A percentile compares a stretch with the other conserved stretches of the same genome.
Evolutionary conservation across 2,797 vertebrate species (phyloP).

Genomic region (Urocyon cinereoargenteus): DNA sequence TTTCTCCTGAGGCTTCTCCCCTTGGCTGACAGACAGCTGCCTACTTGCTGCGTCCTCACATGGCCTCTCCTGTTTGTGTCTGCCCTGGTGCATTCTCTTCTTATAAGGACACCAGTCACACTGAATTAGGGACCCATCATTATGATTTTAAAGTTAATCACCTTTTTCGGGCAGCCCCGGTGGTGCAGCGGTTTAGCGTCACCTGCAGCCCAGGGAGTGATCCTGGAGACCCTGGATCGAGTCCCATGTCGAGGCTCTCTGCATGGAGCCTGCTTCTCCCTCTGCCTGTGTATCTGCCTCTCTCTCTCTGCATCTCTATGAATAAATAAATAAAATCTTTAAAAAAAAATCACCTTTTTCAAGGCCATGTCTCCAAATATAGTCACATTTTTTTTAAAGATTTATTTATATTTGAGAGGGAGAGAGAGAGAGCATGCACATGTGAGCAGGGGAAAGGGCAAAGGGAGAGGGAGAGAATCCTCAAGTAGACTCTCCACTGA

Average conservation of each 20-base stretch:
- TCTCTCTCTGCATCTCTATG: too few relatives aligned
- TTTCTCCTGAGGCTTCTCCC: background rate
- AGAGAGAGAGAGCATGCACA: rapidly evolving
- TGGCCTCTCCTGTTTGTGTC: background rate
- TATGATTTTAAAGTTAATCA: background rate
- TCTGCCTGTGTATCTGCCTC: too few relatives aligned
- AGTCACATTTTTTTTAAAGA: background rate
- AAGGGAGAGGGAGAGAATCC: background rate
- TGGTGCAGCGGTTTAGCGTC: too few relatives aligned
- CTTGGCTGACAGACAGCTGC: background rate
- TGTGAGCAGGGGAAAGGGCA: background rate
- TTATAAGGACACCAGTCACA: background rate
- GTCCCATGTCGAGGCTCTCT: too few relatives aligned
- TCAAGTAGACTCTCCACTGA: background rate
- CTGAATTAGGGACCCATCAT: background rate
- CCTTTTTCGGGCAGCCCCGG: too few relatives aligned
- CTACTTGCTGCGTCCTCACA: background rate
- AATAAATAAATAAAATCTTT: too few relatives aligned
- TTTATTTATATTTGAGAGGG: background rate
- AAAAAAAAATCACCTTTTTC: background rate
- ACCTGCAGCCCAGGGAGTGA: too few relatives aligned
- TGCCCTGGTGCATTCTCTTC: background rate
- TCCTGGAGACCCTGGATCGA: too few relatives aligned
- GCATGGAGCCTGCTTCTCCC: too few relatives aligned
- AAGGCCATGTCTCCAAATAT: background rate